A percentile compares a stretch with the other conserved stretches of the same genome.
Evolutionary conservation across 2,113 vertebrate genomes (phyloP).

Genomic region (Typhlomys cinereus): DNA sequence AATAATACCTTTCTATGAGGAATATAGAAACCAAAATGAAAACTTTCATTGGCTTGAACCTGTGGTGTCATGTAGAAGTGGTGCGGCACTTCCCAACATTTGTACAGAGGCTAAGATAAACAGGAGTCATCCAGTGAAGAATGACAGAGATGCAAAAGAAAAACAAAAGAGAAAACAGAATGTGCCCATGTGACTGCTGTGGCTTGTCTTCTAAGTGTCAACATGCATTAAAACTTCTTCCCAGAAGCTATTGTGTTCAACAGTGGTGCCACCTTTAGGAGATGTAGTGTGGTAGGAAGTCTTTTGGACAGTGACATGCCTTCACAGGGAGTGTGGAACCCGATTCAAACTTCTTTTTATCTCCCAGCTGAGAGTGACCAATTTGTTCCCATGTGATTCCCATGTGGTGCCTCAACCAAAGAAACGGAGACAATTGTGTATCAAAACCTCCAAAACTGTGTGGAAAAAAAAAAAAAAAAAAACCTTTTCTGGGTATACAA

Average conservation of each 20-base stretch:
- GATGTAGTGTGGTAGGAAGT: no score
- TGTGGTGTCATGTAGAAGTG: neutral
- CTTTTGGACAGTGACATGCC: no score
- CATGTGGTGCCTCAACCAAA: neutral
- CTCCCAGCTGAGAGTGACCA: neutral
- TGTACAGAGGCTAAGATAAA: neutral
- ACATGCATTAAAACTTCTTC: neutral
- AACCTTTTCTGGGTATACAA: no score
- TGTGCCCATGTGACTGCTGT: neutral
- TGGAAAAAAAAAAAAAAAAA: no score
- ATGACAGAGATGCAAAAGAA: neutral
- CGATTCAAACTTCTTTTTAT: neutral
- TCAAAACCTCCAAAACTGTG: neutral
- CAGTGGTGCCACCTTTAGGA: neutral
- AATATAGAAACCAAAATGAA: conserved; percentile 27
- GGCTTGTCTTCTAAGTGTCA: no score
- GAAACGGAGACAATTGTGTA: neutral
- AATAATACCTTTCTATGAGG: neutral
- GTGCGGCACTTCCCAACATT: neutral
- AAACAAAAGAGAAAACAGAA: neutral
- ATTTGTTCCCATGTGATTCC: neutral
- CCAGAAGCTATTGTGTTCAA: no score
- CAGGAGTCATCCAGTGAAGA: neutral
- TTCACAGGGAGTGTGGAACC: accelerated
- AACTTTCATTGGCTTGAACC: neutral